A percentile compares a stretch with the other conserved stretches of the same genome.
Conservation (phyloP, 2,113 vertebrate species). For the Syngnathus scovelli region DNA sequence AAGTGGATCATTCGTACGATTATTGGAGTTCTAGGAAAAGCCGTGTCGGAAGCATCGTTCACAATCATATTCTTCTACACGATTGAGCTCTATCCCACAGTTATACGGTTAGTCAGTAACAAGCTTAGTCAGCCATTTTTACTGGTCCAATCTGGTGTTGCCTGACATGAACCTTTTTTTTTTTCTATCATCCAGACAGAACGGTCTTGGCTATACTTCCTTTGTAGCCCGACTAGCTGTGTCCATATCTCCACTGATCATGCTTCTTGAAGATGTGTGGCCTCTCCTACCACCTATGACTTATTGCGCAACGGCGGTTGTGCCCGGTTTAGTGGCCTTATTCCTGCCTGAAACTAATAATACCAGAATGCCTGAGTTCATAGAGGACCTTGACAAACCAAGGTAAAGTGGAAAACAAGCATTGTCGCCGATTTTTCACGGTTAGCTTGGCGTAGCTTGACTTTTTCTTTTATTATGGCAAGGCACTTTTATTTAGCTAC, state of each 20-base stretch:
- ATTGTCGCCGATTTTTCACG: background rate
- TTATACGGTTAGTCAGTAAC: constrained; percentile 74
- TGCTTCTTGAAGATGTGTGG: constrained; percentile 77
- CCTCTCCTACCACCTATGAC: constrained; percentile 62
- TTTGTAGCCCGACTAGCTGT: constrained; percentile 76
- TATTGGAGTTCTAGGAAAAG: constrained; percentile 76
- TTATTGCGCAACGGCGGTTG: constrained; percentile 65
- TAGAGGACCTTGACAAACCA: constrained; percentile 75
- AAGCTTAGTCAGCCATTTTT: background rate
- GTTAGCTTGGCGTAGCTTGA: background rate
- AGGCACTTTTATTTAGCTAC: background rate
- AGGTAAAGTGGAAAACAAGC: constrained; percentile 51
- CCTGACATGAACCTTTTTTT: constrained; percentile 3
- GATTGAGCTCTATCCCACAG: constrained; percentile 82
- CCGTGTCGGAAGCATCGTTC: constrained; percentile 81
- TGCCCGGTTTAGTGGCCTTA: constrained; percentile 61
- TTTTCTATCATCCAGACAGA: constrained; percentile 69
- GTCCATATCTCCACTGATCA: constrained; percentile 74
- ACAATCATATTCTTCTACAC: constrained; percentile 78
- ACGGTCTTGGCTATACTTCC: constrained; percentile 74
- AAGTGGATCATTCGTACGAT: constrained; percentile 60
- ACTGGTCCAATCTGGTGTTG: background rate
- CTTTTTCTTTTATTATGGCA: background rate
- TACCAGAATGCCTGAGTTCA: constrained; percentile 71
- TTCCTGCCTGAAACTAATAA: constrained; percentile 77